Evolutionary conservation across 2,888 invertebrate genomes (phyloP), one percentile per base, ranked within the genome.

Genomic region (Brachylomia viminalis): DNA sequence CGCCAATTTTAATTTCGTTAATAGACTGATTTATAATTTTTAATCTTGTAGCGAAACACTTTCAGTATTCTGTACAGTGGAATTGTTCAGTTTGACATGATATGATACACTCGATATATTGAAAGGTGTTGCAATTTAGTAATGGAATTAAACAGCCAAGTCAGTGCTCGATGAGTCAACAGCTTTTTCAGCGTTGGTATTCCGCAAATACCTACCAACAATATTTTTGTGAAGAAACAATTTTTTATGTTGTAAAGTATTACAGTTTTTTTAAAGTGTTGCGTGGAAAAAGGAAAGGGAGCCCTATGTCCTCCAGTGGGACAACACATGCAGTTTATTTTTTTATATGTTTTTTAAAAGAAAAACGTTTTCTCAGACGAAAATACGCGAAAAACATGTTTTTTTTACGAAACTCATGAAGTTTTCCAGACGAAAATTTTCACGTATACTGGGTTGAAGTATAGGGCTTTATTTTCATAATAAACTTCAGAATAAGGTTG

Each of bases 91-190:
- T 66, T 56, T 72, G 84, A 83, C 82, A 72, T 87, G 78, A 75
- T 82, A 83, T 87, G 77, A 85, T 79, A 75, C 75, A 82, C 68
- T 68, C 64, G 56, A 54, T 61, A 65, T 79, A 73, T 38, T 52
- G 45, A 62, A 79, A 77, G 67, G 79, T 75, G 72, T 80, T 83
- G 85, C 87, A 86, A 88, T 88, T 87, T 86, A 81, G 78, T 86
- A 88, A 88, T 88, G 87, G 86, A 84, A 75, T 77, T 83, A 75
- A 84, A 88, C 67, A 81, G 84, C 83, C 62, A 72, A 80, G 82
- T 87, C 88, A 86, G 81, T 67, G 80, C n/a, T 69, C 79, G 72
- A 79, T 88, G 85, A 88, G 67, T 82, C 62, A 69, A 85, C 85
- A 54, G 45, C 71, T 85, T 78, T 79, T 86, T 75, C 33, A 62